Evolutionary conservation across 2,797 vertebrate species (phyloP).

Genomic region (Gallinago solitaria): DNA sequence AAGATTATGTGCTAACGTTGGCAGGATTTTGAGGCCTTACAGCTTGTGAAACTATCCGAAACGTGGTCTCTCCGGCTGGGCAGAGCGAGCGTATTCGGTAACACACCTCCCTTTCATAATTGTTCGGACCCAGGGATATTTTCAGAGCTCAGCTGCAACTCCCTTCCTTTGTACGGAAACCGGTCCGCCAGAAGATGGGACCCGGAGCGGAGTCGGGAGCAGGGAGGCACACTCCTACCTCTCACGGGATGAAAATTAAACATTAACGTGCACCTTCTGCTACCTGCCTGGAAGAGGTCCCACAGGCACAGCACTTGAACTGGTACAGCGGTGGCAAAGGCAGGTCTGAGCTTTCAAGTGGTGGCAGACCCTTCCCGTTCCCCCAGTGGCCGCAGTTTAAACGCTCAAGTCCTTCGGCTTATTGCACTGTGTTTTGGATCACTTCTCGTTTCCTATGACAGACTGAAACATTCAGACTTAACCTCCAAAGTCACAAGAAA

Average conservation of each 20-base stretch:
- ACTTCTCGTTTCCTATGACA: not conserved
- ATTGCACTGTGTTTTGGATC: not conserved
- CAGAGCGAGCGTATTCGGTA: accelerated
- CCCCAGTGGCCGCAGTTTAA: not conserved
- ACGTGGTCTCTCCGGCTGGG: not conserved
- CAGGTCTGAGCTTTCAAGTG: not conserved
- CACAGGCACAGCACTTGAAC: not conserved
- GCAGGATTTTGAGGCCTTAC: not conserved
- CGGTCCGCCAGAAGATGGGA: not conserved
- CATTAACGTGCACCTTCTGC: not conserved
- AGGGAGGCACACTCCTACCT: not conserved
- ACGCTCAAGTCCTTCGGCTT: not conserved
- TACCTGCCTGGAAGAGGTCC: not conserved
- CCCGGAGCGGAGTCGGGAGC: accelerated
- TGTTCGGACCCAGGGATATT: not conserved
- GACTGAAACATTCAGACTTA: not conserved
- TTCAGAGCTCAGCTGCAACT: not conserved
- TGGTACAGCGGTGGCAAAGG: accelerated
- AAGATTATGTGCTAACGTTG: not conserved
- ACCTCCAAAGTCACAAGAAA: not conserved
- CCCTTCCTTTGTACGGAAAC: not conserved
- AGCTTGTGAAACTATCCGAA: not conserved
- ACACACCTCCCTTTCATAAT: not conserved
- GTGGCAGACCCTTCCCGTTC: not conserved
- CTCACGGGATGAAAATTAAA: not conserved